Conservation (phyloP, 2,797 vertebrate species). For the Corythornis leucogaster region DNA sequence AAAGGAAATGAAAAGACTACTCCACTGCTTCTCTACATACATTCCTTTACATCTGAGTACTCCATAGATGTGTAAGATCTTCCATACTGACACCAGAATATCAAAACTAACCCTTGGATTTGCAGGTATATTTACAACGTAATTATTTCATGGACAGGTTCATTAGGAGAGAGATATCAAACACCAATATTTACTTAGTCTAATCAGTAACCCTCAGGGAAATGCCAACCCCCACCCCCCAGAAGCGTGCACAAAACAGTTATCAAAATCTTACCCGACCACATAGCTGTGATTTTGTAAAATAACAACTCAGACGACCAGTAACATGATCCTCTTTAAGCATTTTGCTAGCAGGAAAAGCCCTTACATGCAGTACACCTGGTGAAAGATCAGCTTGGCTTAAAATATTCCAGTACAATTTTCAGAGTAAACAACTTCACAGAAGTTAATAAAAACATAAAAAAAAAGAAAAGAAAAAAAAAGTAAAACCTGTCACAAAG, state of each 20-base stretch:
- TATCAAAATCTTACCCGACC: slow-evolving; percentile 83
- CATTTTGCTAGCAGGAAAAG: slow-evolving; percentile 85
- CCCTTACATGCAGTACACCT: slow-evolving; percentile 84
- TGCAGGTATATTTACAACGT: slow-evolving; percentile 81
- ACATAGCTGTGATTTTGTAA: slow-evolving; percentile 82
- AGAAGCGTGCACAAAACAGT: slow-evolving; percentile 83
- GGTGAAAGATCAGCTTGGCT: slow-evolving; percentile 85
- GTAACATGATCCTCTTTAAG: slow-evolving; percentile 85
- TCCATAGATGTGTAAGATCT: slow-evolving; percentile 81
- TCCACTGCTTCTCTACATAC: slow-evolving; percentile 75
- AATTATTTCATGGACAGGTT: slow-evolving; percentile 79
- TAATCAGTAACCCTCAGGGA: slow-evolving; percentile 82
- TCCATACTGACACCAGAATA: slow-evolving; percentile 83
- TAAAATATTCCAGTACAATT: slow-evolving; percentile 91
- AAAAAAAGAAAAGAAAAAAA: slow-evolving; percentile 48
- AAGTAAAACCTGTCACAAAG: slow-evolving; percentile 78
- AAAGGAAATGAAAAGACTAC: slow-evolving; percentile 74
- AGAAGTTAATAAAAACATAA: slow-evolving; percentile 91
- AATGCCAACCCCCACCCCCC: slow-evolving; percentile 79
- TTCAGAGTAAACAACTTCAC: slow-evolving; percentile 95
- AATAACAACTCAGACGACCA: slow-evolving; percentile 85
- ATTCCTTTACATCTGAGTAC: slow-evolving; percentile 74
- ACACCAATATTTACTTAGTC: slow-evolving; percentile 79
- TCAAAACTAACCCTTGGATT: slow-evolving; percentile 83
- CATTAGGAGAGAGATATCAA: slow-evolving; percentile 80